Conservation (phyloP, 2,888 invertebrate genomes). For the Drosophila emarginata region DNA sequence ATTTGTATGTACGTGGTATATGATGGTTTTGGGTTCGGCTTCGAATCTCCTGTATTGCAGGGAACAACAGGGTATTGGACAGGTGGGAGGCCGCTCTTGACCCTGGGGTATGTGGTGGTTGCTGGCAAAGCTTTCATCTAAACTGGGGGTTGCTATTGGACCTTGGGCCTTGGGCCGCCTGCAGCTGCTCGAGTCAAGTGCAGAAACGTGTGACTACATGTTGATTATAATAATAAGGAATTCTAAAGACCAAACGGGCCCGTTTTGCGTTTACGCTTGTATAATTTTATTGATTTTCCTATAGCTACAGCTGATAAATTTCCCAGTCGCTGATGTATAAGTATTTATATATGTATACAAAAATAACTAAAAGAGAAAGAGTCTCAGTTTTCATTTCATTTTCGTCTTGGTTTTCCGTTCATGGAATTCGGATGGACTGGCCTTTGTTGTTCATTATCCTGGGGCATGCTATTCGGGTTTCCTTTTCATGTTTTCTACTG, state of each 20-base stretch:
- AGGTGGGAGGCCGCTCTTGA: slow-evolving; percentile 71
- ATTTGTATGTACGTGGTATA: slow-evolving; percentile 43
- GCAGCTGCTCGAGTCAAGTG: slow-evolving; percentile 74
- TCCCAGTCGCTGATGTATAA: slow-evolving; percentile 55
- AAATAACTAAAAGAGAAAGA: slow-evolving; percentile 20
- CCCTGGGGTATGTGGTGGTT: slow-evolving; percentile 58
- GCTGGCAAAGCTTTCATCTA: slow-evolving; percentile 54
- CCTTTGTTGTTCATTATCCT: slow-evolving; percentile 33
- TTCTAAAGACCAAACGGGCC: slow-evolving; percentile 18
- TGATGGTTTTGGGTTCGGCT: slow-evolving; percentile 6
- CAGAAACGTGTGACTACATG: slow-evolving; percentile 74
- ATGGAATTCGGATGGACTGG: slow-evolving; percentile 34
- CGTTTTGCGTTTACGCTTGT: slow-evolving; percentile 66
- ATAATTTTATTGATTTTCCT: slow-evolving; percentile 75
- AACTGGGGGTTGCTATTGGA: slow-evolving; percentile 55
- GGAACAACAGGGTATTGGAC: slow-evolving; percentile 26
- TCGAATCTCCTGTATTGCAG: neutral
- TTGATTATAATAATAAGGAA: slow-evolving; percentile 52
- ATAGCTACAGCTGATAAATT: slow-evolving; percentile 61
- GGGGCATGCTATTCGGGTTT: slow-evolving; percentile 39
- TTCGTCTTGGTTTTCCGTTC: slow-evolving; percentile 29
- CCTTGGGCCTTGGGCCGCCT: slow-evolving; percentile 13
- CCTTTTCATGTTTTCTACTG: slow-evolving; percentile 53
- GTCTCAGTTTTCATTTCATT: slow-evolving; percentile 23
- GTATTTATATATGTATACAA: slow-evolving; percentile 34